These are phyloP conservation scores for Apis dorsata DNA, from an alignment of 1,140 invertebrate genomes.

Conservation along the genomic window DNA sequence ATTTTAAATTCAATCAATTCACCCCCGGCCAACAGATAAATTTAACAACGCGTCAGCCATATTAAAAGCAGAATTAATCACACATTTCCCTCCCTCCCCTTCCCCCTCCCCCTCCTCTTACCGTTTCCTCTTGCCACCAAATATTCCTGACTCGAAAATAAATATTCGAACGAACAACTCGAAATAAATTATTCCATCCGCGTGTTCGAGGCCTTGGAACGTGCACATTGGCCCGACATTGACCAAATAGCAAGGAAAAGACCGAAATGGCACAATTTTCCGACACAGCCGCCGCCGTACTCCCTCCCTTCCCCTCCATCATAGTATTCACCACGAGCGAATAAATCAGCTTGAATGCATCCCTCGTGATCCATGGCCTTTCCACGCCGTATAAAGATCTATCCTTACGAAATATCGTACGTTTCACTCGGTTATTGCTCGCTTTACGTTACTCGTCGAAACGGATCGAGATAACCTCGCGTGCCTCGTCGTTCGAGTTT, in stretches of 20 bases:
- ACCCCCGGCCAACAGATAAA: too few species aligned
- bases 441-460: neutral
- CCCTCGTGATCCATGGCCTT: neutral
- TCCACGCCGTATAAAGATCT: neutral
- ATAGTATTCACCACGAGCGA: neutral
- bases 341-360: neutral
- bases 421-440: neutral
- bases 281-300: neutral
- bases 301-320: too few species aligned
- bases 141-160: neutral
- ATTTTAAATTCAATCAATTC: too few species aligned
- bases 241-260: neutral
- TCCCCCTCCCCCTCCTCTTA: too few species aligned
- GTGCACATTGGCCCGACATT: neutral
- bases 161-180: neutral
- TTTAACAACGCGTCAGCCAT: too few species aligned
- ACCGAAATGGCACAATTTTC: neutral
- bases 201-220: neutral
- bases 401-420: neutral
- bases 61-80: too few species aligned
- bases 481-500: too few species aligned
- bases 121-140: neutral
- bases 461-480: too few species aligned
- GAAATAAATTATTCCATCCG: constrained; percentile 1
- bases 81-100: too few species aligned